Conservation (phyloP, 2,797 vertebrate species). For the Vespertilio murinus region DNA sequence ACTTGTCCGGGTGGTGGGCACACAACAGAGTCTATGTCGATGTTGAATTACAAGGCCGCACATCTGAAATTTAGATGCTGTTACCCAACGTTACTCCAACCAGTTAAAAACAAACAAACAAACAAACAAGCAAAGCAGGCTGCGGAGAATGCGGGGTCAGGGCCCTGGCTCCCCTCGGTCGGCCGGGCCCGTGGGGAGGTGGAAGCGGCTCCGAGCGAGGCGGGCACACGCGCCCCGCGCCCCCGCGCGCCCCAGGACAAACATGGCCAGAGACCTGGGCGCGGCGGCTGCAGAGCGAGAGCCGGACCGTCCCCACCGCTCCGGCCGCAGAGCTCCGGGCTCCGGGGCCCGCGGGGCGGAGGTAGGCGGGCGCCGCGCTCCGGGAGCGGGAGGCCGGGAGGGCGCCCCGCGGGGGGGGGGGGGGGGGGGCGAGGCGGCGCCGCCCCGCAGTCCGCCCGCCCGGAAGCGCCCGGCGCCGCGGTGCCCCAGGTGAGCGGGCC, state of each 20-base stretch:
- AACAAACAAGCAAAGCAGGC: background rate
- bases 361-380: background rate
- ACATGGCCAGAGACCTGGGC: background rate
- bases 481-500: conserved; percentile 70
- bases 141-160: background rate
- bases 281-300: background rate
- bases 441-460: background rate
- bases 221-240: background rate
- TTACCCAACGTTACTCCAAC: background rate
- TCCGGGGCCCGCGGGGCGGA: background rate
- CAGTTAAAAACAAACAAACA: background rate
- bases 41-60: background rate
- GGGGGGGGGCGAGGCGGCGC: background rate
- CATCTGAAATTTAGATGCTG: background rate
- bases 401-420: background rate
- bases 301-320: background rate
- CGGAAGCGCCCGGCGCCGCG: background rate
- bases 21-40: background rate
- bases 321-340: background rate
- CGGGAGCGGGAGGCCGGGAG: rapidly evolving
- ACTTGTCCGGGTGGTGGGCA: background rate
- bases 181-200: background rate
- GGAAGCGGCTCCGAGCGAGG: background rate
- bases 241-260: background rate
- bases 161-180: rapidly evolving